A percentile compares a stretch with the other conserved stretches of the same genome.
Conservation (phyloP, 2,797 vertebrate genomes). For the Borostomias antarcticus region DNA sequence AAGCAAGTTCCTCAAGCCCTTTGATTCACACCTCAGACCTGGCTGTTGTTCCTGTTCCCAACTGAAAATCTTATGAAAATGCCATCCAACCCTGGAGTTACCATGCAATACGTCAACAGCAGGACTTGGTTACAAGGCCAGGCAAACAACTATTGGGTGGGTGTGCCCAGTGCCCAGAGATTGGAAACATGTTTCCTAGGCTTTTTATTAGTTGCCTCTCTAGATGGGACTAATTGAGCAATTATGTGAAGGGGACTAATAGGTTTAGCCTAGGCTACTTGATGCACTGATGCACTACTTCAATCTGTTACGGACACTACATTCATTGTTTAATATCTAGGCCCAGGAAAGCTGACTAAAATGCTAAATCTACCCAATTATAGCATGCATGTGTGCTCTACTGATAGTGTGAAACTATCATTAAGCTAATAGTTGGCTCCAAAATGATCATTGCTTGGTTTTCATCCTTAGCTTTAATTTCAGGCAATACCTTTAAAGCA, state of each 20-base stretch:
- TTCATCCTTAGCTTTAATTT: neutral
- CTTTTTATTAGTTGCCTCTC: neutral
- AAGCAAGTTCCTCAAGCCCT: slow-evolving; percentile 29
- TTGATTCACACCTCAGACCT: too few relatives aligned
- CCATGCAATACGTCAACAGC: slow-evolving; percentile 5
- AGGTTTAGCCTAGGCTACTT: too few relatives aligned
- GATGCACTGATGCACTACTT: too few relatives aligned
- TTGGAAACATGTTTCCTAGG: slow-evolving; percentile 15
- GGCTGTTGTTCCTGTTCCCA: neutral
- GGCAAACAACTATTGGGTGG: slow-evolving; percentile 17
- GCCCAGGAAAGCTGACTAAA: too few relatives aligned
- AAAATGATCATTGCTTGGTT: neutral
- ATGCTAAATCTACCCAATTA: neutral
- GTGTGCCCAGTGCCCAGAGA: neutral
- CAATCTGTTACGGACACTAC: too few relatives aligned
- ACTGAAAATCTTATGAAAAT: neutral
- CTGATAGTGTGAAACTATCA: neutral
- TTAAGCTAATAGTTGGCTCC: neutral
- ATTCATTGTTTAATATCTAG: too few relatives aligned
- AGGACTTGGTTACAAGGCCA: slow-evolving; percentile 14
- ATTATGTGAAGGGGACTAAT: neutral
- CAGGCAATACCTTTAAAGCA: too few relatives aligned
- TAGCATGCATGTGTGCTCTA: neutral
- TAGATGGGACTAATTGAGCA: neutral
- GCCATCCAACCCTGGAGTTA: slow-evolving; percentile 8